phyloP scores from a whole-genome alignment of 2,113 vertebrate species.

The Acanthisitta chloris region DNA sequence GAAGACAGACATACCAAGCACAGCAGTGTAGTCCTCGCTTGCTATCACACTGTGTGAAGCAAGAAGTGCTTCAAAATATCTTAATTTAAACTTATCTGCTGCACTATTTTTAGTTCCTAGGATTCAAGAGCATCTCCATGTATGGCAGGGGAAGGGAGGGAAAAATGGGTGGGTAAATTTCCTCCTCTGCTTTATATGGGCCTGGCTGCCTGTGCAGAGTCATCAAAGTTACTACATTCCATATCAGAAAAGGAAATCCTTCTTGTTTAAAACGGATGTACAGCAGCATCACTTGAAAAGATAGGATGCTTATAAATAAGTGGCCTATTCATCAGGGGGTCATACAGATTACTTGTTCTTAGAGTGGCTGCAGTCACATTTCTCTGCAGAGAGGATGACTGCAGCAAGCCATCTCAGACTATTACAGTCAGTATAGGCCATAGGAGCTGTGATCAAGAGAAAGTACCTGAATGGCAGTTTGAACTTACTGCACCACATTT shows the following conservation, averaged over 20 bases:
- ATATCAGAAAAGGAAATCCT: constrained; percentile 55
- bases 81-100: constrained; percentile 52
- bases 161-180: constrained; percentile 52
- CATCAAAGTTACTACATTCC: constrained; percentile 35
- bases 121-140: constrained; percentile 33
- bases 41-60: constrained; percentile 1
- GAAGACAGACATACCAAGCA: not conserved
- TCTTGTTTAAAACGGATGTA: constrained; percentile 42
- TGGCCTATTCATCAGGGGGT: not conserved
- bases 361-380: not conserved
- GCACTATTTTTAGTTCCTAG: constrained; percentile 49
- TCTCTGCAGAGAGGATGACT: not conserved
- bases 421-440: not conserved
- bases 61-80: constrained; percentile 57
- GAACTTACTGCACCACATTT: not conserved
- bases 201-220: not conserved
- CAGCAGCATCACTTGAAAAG: constrained; percentile 26
- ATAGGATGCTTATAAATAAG: constrained; percentile 45
- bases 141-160: constrained; percentile 12
- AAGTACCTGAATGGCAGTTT: not conserved
- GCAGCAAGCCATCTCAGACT: not conserved
- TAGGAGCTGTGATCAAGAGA: not conserved
- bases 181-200: constrained; percentile 49
- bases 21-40: not conserved
- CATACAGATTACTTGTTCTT: not conserved